Percentiles rank a stretch among this genome's conserved stretches.
These are phyloP conservation scores for Ctenomys sociabilis DNA, from an alignment of 2,113 vertebrate species.

Conservation along the genomic window DNA sequence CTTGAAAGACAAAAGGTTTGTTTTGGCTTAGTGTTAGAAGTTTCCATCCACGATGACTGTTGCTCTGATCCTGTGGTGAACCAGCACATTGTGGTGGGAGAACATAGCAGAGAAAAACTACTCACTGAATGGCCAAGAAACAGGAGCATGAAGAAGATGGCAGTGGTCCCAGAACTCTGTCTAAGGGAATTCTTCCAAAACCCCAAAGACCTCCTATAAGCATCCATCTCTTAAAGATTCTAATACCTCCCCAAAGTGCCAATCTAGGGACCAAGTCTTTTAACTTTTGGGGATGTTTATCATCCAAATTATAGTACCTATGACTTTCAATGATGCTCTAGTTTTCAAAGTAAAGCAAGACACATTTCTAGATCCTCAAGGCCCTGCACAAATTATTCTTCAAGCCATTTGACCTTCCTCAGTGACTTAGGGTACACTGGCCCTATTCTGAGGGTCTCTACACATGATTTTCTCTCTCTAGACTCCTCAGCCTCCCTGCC, in stretches of 20 bases:
- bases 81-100: not conserved
- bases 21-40: not conserved
- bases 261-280: not conserved
- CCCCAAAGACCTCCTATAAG: not conserved
- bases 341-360: not conserved
- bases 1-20: not conserved
- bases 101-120: not conserved
- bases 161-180: too few species aligned
- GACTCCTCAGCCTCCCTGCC: not conserved
- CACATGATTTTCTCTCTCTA: not conserved
- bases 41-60: not conserved
- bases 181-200: not conserved
- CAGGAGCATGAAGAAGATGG: not conserved
- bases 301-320: not conserved
- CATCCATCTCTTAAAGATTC: not conserved
- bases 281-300: not conserved
- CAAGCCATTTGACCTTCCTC: not conserved
- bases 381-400: not conserved
- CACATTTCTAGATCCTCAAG: not conserved
- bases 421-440: not conserved
- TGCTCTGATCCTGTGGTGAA: not conserved
- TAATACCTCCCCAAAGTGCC: not conserved
- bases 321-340: not conserved
- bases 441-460: not conserved
- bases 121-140: not conserved